These are phyloP conservation scores for Thecophora atra DNA, from an alignment of 2,888 invertebrate genomes.

Conservation along the genomic window DNA sequence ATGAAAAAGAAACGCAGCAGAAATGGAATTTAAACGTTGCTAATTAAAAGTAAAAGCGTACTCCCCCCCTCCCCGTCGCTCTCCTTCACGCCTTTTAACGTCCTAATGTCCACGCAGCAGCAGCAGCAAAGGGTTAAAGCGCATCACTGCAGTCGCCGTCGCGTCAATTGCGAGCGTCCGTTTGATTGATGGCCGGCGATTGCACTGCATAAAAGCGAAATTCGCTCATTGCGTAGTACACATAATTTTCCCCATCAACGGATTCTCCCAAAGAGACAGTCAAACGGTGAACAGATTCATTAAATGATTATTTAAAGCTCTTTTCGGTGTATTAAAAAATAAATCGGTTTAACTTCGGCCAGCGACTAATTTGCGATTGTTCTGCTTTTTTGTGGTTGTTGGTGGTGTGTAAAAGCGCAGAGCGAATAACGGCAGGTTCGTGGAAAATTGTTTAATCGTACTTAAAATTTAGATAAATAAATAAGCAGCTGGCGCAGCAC, in stretches of 20 bases:
- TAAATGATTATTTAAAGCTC: constrained; percentile 39
- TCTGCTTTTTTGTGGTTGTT: neutral
- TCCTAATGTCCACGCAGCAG: neutral
- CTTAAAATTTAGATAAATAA: no score
- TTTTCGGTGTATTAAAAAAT: constrained; percentile 13
- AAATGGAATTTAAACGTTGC: constrained; percentile 22
- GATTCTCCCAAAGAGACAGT: neutral
- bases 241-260: neutral
- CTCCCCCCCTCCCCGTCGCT: no score
- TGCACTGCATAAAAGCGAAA: neutral
- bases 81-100: no score
- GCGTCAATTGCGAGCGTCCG: neutral
- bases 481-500: constrained; percentile 16
- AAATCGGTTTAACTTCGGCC: constrained; percentile 15
- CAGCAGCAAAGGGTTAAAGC: constrained; percentile 35
- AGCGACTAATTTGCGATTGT: neutral
- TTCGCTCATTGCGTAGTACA: neutral
- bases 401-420: neutral
- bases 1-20: neutral
- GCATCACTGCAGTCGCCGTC: constrained; percentile 30
- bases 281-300: constrained; percentile 32
- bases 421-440: no score
- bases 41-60: constrained; percentile 20
- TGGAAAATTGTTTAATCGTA: no score
- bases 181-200: constrained; percentile 37